phyloP scores from a whole-genome alignment of 92 coral and sea anemone genomes.

The Porites divaricata region DNA sequence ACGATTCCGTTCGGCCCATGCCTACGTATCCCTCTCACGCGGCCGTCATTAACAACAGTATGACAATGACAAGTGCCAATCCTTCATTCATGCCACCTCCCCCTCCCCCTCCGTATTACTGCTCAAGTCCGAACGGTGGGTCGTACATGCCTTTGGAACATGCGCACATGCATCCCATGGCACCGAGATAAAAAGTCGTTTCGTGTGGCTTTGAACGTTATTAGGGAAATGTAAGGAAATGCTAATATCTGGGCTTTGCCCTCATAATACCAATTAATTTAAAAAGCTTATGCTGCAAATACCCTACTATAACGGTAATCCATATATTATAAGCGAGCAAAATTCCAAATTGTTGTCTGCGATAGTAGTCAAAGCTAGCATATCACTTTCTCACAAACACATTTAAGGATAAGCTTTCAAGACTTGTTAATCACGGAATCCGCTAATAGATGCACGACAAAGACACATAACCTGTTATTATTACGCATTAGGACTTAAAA shows the following conservation, averaged over 20 bases:
- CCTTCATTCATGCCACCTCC: constrained; percentile 91
- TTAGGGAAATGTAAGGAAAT: constrained; percentile 11
- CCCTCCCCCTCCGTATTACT: constrained; percentile 94
- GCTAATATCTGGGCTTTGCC: constrained; percentile 23
- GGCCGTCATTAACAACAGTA: constrained; percentile 80
- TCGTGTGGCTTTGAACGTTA: neutral
- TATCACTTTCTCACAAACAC: constrained; percentile 46
- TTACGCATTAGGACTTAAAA: constrained; percentile 40
- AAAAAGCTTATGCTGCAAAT: constrained; percentile 42
- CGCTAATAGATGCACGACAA: constrained; percentile 22
- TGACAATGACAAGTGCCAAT: constrained; percentile 79
- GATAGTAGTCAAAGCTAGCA: neutral
- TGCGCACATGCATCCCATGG: constrained; percentile 84
- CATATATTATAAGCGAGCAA: constrained; percentile 15
- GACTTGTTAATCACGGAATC: constrained; percentile 28
- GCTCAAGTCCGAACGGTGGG: constrained; percentile 87
- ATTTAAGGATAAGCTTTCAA: constrained; percentile 35
- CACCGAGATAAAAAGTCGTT: constrained; percentile 75
- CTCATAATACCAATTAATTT: constrained; percentile 41
- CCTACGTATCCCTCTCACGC: constrained; percentile 85
- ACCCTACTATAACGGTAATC: constrained; percentile 32
- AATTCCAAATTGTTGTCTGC: neutral
- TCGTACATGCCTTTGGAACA: constrained; percentile 95
- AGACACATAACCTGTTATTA: constrained; percentile 52
- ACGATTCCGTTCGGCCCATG: constrained; percentile 86